Evolutionary conservation across 2,888 invertebrate genomes (phyloP), one percentile per base, ranked within the genome.

Genomic region (Scelioninae gen. 2): DNA sequence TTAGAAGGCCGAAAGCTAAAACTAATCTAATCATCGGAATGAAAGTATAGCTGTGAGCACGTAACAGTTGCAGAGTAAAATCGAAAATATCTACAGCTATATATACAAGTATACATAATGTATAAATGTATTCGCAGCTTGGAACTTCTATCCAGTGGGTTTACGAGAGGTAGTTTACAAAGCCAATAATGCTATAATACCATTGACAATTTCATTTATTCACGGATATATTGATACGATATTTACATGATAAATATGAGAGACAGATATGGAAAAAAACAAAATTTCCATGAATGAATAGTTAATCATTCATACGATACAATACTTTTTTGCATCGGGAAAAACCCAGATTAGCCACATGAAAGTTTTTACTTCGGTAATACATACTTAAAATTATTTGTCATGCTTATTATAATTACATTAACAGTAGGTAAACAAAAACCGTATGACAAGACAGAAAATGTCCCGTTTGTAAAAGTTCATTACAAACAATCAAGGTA

Each of bases 121-220:
- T 53, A 63, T 52, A 31, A 63, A 63, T 63, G 33, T 45, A 53
- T 22, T 28, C 35, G 13, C 35, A 25, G 41, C 35, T 43, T 52
- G 43, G 22, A 19, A 25, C 25, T 25, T 25, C 3, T 25, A 52
- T 63, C 70, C 71, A 78, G 45, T 52, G 63, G 52, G 16, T 53
- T 53, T 64, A 74, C 76, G 73, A 45, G 16, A 43, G 64, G 71
- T 68, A 67, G 76, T 78, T 81, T 78, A 79, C 80, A 78, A 81
- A 80, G 81, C 80, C 79, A 77, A 81, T 82, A 80, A 81, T 74
- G 61, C 76, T 74, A 77, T n/a, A 79, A 78, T 76, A 70, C 76
- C 75, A 75, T 73, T 78, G 75, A 75, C 72, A 70, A 52, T 64
- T 46, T 53, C 53, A 64, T 64, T 64, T 53, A 64, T 64, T 81